Evolutionary conservation across 2,113 vertebrate genomes (phyloP), one percentile per base, ranked within the genome.

Genomic region (Xerus inauris): DNA sequence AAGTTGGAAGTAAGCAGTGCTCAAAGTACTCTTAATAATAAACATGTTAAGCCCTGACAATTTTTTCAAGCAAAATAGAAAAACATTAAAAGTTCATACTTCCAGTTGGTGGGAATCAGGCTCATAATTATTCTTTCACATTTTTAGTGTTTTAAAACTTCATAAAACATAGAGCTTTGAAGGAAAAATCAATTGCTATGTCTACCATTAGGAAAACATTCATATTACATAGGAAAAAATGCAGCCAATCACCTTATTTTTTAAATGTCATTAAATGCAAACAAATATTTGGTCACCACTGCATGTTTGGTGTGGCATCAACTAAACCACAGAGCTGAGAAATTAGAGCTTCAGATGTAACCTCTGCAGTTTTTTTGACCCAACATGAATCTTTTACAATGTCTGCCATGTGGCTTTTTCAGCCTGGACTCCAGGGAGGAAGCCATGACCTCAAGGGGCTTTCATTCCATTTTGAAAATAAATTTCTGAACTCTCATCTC

Each of bases 1-100:
- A 75, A 17, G 32, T 12, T 59, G 32, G 89, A 87, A 12, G 51
- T 4, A 83, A 40, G 12, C 13, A 35, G 30, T 77, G 22, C 47
- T 54, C 28, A 38, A 12, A 72, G 5, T 11, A 51, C 73, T 87
- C n/a, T 59, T 40, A 76, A 40, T 26, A 26, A 75, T 94, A 57
- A 92, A 73, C 6, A 32, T 79, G 49, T 73, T 42, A 82, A 92
- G 22, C n/a, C 40, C 22, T 67, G 47, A 93, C 5, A 12, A 38
- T 22, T 93, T 96, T 91, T 62, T 82, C 75, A 87, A 75, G 54
- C 42, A 95, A 89, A 57, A 42, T 54, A 26, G 8, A 81, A 75
- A 87, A 91, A 32, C 32, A 80, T 57, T 79, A 47, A 24, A 86
- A 28, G 12, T 11, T 85, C 57, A 81, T 72, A 47, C 26, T 76